Evolutionary conservation across 1,140 invertebrate genomes (phyloP).

Genomic region (Rhyzopertha dominica): DNA sequence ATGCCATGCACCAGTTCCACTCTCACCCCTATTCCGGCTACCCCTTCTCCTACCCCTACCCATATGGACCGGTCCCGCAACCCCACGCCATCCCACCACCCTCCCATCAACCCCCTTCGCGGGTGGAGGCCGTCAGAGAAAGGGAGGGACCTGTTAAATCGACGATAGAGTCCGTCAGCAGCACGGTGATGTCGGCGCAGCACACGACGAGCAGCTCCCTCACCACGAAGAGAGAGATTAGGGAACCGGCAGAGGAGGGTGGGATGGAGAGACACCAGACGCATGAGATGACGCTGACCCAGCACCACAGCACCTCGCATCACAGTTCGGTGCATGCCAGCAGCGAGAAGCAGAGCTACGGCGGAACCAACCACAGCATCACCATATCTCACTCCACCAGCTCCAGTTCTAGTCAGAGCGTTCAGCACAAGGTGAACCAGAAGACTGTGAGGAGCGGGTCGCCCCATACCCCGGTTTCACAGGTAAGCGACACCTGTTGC

Average conservation of each 20-base stretch:
- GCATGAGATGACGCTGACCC: constrained; percentile 56
- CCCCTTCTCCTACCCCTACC: constrained; percentile 55
- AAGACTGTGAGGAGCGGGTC: constrained; percentile 48
- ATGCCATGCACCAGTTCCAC: constrained; percentile 59
- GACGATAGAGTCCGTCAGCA: constrained; percentile 55
- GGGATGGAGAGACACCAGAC: constrained; percentile 52
- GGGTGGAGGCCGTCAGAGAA: constrained; percentile 46
- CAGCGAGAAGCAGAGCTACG: constrained; percentile 54
- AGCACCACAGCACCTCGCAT: constrained; percentile 58
- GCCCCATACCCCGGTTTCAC: constrained; percentile 50
- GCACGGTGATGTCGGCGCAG: constrained; percentile 65
- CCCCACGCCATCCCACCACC: constrained; percentile 68
- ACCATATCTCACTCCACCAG: constrained; percentile 62
- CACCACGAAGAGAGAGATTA: constrained; percentile 54
- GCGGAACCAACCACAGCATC: constrained; percentile 53
- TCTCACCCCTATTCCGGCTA: constrained; percentile 62
- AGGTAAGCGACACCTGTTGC: too few species aligned
- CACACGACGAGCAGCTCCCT: constrained; percentile 56
- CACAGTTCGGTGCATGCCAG: constrained; percentile 57
- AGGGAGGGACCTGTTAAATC: constrained; percentile 37
- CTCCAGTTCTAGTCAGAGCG: constrained; percentile 56
- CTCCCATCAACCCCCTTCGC: constrained; percentile 48
- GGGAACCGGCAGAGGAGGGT: constrained; percentile 42
- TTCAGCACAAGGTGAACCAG: constrained; percentile 44
- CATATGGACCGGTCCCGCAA: constrained; percentile 64